Evolutionary conservation across 2,888 invertebrate species (phyloP), one percentile per base, ranked within the genome.

Genomic region (Patella ulyssiponensis): DNA sequence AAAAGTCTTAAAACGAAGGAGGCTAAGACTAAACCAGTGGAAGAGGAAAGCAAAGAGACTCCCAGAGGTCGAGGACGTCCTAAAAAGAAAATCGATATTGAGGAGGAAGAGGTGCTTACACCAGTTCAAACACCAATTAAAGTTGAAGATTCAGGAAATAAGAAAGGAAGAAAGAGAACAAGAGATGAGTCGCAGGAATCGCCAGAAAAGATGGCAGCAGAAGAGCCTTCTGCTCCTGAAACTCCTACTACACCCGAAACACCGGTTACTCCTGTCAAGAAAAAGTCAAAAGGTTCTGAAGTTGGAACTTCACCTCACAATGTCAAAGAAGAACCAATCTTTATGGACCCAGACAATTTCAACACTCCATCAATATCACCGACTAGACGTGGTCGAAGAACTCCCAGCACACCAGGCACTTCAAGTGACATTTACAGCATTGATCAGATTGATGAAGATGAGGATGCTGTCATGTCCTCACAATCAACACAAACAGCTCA

Each of bases 381-480:
- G 17, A 11, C 64, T 14, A 33, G n/a, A 33, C 20, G 72, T 69
- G 64, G 71, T 20, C 53, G 75, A 23, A 75, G 74, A 58, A 58
- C 74, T 74, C 64, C 75, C 71, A 54, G 71, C 72, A 73, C 72
- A 58, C 71, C 75, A 53, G 71, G 73, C 56, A 17, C 76, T 56
- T 69, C 72, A 23, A 75, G 74, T 58, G 85, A 85, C 81, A 82
- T 87, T 23, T 87, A 87, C 76, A 83, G 81, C 58, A 86, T 87
- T 82, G 86, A 86, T 73, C 85, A 87, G 72, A 79, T 82, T 79
- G 86, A 86, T 70, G 77, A 77, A 58, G 77, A 77, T 15, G 77
- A 77, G 51, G 74, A 77, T 52, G 53, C 56, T 51, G 71, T 51
- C 23, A 64, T 64, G 64, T 64, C 64, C n/a, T 44, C 71, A 52